Conservation (phyloP, 2,113 vertebrate species). For the Dendrocopos noguchii region DNA sequence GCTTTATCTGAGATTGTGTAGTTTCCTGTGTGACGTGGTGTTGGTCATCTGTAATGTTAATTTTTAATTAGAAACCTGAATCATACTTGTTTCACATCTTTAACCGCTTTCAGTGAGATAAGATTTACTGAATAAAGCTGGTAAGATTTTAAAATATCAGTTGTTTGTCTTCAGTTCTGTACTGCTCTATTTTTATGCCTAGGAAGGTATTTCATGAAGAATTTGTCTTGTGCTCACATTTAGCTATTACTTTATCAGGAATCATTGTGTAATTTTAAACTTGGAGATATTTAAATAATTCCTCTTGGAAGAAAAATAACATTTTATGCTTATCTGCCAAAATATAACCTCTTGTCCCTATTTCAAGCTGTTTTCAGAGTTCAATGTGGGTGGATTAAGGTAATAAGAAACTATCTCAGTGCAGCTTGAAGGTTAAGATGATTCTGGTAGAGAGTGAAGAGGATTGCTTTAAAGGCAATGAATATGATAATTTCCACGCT, state of each 20-base stretch:
- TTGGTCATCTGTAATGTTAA: background rate
- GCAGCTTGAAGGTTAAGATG: constrained; percentile 17
- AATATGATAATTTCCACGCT: constrained; percentile 41
- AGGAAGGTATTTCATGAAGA: background rate
- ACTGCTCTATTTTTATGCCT: background rate
- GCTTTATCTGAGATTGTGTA: background rate
- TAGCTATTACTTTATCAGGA: background rate
- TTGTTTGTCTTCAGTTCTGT: background rate
- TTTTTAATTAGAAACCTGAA: background rate
- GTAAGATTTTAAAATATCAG: background rate
- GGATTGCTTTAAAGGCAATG: constrained; percentile 44
- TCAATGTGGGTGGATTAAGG: background rate
- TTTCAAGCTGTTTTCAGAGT: background rate
- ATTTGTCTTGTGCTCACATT: background rate
- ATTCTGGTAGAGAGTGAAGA: constrained; percentile 33
- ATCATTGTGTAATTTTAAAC: background rate
- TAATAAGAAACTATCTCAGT: background rate
- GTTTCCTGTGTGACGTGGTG: background rate
- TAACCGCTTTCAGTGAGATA: background rate
- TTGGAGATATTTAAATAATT: background rate
- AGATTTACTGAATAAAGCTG: background rate
- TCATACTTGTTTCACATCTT: background rate
- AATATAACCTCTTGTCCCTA: background rate
- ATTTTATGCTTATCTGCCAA: background rate
- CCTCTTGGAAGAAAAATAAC: background rate